These are phyloP conservation scores for Clistopyga incitator DNA, from an alignment of 2,888 invertebrate genomes.

Conservation along the genomic window DNA sequence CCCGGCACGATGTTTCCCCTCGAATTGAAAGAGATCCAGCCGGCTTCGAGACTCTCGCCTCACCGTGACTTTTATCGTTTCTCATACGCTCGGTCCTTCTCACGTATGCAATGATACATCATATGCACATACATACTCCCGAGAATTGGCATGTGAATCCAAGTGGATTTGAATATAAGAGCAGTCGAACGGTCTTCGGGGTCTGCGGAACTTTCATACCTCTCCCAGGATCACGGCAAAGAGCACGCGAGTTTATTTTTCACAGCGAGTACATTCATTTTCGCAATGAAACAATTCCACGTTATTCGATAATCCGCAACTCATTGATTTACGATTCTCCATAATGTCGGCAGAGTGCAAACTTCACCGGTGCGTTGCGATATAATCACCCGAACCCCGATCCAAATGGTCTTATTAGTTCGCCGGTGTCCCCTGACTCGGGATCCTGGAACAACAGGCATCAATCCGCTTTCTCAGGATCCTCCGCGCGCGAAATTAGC, in stretches of 20 bases:
- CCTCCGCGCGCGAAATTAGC: constrained; percentile 57
- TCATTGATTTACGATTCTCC: too few relatives aligned
- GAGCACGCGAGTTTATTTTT: background rate
- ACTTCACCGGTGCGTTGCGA: background rate
- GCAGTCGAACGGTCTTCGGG: constrained; percentile 13
- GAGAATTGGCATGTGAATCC: constrained; percentile 9
- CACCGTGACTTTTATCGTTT: constrained; percentile 34
- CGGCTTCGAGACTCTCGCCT: constrained; percentile 1
- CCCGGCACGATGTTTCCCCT: constrained; percentile 21
- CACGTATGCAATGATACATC: constrained; percentile 34
- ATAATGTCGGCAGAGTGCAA: too few relatives aligned
- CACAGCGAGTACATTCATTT: too few relatives aligned
- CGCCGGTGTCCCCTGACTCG: constrained; percentile 12
- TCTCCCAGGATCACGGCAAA: background rate
- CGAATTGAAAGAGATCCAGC: constrained; percentile 44
- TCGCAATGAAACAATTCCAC: too few relatives aligned
- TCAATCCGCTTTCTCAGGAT: constrained; percentile 61
- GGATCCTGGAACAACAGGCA: constrained; percentile 46
- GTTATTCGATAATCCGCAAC: too few relatives aligned
- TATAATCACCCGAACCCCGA: constrained; percentile 23
- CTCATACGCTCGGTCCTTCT: background rate
- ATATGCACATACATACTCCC: constrained; percentile 22
- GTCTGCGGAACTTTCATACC: background rate
- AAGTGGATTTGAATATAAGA: constrained; percentile 21
- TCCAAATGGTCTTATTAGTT: constrained; percentile 10